Base-by-base conservation (phyloP, 2,888 invertebrate species). In the Drosophila stalkeri region DNA sequence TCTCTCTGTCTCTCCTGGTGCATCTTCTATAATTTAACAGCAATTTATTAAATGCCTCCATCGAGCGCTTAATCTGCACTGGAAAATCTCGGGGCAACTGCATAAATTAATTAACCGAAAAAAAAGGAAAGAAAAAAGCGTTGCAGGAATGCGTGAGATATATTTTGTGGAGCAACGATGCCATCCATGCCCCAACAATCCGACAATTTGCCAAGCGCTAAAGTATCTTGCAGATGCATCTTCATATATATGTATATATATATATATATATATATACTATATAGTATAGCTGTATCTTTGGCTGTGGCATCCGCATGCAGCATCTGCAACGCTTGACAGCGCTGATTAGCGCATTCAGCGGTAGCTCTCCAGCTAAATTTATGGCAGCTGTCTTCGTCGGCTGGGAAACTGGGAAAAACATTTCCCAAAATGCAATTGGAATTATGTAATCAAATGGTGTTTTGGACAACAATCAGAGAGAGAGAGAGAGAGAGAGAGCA, bases 21-120 rank as follows among this genome's bases (percentile, higher is more conserved):
- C 54, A 31, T 66, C 60, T 64, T 71, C 64, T 72, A 72, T 78
- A 86, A 82, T 75, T 86, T 86, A 78, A 64, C 71, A 75, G 75
- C 86, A 88, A 88, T 86, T 86, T 88, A 86, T 86, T 84, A 86
- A 86, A 83, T 75, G 83, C 83, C 64, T 65, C 54, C 82, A 67
- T 49, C 64, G 67, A 74, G 67, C 74, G 67, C 74, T 81, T 86
- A 85, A 89, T 86, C 86, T 86, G 89, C 77, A 74, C 65, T 75
- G 80, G 75, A 81, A 77, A 76, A 86, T 84, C 82, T 81, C 52
- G 52, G 62, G 75, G 70, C 68, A 80, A 80, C 85, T 89, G 87
- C 81, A 86, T 86, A 89, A 86, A 89, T 89, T 89, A 86, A 89
- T 89, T 86, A 64, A 64, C 75, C 59, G 59, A 37, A 74, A 73